Conservation (phyloP, 2,888 invertebrate species). For the Dryococelus australis region DNA sequence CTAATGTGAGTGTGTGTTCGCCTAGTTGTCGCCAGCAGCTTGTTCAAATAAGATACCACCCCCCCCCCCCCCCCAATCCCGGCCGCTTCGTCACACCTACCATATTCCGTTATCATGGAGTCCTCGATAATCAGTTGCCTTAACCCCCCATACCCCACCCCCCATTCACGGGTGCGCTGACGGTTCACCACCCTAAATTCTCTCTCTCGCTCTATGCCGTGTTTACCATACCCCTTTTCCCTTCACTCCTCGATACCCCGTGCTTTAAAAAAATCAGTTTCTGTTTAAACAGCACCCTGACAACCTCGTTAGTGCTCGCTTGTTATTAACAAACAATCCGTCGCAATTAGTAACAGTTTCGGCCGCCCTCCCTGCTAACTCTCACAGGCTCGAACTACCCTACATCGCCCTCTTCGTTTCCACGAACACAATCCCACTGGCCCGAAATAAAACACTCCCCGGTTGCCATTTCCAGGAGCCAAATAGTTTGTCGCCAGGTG, state of each 20-base stretch:
- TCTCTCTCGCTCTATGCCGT: background rate
- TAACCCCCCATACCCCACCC: background rate
- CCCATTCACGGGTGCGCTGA: background rate
- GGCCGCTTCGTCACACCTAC: too few relatives aligned
- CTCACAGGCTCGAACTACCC: background rate
- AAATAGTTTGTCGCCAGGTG: background rate
- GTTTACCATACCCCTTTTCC: background rate
- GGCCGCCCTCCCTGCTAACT: background rate
- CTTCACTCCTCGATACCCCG: background rate
- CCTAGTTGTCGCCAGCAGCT: background rate
- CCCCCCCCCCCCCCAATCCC: conserved; percentile 12
- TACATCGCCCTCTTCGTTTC: background rate
- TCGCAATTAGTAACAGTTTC: conserved; percentile 35
- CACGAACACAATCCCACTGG: background rate
- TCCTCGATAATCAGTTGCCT: background rate
- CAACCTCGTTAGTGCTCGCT: conserved; percentile 29
- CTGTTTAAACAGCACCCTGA: conserved; percentile 33
- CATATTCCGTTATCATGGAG: background rate
- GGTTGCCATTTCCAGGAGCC: background rate
- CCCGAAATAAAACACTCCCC: background rate
- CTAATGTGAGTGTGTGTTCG: background rate
- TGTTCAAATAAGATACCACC: background rate
- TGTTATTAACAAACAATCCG: conserved; percentile 41
- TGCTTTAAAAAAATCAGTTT: conserved; percentile 11
- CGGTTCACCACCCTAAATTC: background rate